phyloP scores from a whole-genome alignment of 2,888 invertebrate genomes.

The Rapana venosa region DNA sequence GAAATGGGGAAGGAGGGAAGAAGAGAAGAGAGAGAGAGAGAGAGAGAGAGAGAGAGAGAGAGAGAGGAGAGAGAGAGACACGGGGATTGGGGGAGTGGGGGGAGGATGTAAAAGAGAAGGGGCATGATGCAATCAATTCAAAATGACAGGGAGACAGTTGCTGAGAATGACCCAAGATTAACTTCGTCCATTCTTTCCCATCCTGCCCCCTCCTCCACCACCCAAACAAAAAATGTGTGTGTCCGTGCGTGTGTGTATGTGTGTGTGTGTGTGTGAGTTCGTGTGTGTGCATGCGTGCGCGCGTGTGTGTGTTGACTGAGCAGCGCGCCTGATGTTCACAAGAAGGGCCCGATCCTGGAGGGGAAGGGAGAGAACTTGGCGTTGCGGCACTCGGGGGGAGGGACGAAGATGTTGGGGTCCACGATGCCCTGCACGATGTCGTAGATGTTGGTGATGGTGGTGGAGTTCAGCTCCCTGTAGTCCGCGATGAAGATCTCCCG shows the following conservation, averaged over 20 bases:
- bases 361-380: conserved; percentile 43
- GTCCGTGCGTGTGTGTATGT: background rate
- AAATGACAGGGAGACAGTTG: too few species aligned
- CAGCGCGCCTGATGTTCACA: background rate
- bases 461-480: conserved; percentile 48
- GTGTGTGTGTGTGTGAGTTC: background rate
- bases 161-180: too few species aligned
- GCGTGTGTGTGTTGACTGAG: too few species aligned
- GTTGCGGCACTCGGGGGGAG: conserved; percentile 52
- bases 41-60: background rate
- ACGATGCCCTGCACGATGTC: conserved; percentile 56
- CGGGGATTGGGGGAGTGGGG: too few species aligned
- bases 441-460: conserved; percentile 53
- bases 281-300: background rate
- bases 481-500: conserved; percentile 49
- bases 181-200: too few species aligned
- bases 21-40: background rate
- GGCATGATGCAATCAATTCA: too few species aligned
- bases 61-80: background rate
- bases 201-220: too few species aligned
- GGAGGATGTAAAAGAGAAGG: too few species aligned
- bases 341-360: background rate
- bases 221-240: too few species aligned
- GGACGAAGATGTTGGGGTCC: conserved; percentile 57
- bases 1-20: background rate